Base-by-base conservation (phyloP, 1,140 invertebrate genomes). In the Euura lappo region DNA sequence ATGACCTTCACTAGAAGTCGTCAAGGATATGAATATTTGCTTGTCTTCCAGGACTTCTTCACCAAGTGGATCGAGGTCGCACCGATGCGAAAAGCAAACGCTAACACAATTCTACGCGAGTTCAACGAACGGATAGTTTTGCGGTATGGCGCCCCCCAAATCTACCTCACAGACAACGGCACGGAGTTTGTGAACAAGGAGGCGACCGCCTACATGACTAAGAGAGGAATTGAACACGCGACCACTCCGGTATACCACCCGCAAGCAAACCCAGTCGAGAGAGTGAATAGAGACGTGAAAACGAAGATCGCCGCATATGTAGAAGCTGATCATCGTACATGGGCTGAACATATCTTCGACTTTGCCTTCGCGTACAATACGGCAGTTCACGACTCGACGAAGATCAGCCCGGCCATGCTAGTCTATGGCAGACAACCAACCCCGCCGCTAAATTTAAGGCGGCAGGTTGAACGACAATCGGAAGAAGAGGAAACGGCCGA, bases 121-220 rank as follows among this genome's bases (percentile, higher is more conserved):
- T 74, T 4, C 70, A n/a, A 65, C 8, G 70, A 3, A 45, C 85
- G 3, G 74, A 84, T 13, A 82, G 87, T 3, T 79, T 84, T 45
- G 70, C 75, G 85, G 13, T 87, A 82, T 74, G 84, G 86, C 4
- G 11, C 81, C 6, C 80, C 84, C 8, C 51, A 81, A 51, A 42
- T 77, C 28, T 65, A 87, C 2, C 81, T 81, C 8, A 79, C 79
- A 28, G 85, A 87, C 45, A 86, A 86, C 70, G 84, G 84, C 7
- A 68, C 2, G 3, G 74, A 73, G 47, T 75, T 43, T 45, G 65
- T 68, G 2, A 73, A 75, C 45, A 44, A 69, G 28, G 2, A 72
- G 3, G 66, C 71, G 42, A 45, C 10, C 60, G 69, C 47, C 7
- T 65, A 66, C 8, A 46, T 73, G 68, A 11, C 8, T 3, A 44